Evolutionary conservation across 2,888 invertebrate genomes (phyloP).

Genomic region (Hanleya hanleyi): DNA sequence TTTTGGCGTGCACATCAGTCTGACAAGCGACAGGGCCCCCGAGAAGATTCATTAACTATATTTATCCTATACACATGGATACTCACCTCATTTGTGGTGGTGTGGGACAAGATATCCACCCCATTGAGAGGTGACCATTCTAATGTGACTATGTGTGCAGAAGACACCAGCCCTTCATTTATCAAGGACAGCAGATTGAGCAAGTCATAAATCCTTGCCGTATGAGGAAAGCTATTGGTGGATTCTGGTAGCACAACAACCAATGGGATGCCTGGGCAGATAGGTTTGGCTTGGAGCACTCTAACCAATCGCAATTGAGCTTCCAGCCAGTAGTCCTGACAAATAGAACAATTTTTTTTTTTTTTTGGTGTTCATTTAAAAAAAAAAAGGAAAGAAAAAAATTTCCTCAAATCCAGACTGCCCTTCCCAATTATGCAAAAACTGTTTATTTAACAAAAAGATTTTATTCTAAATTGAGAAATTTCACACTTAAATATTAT

Average conservation of each 20-base stretch:
- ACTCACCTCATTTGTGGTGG: too few relatives aligned
- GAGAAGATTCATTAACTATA: too few relatives aligned
- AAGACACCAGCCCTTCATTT: conserved; percentile 42
- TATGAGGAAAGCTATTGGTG: conserved; percentile 20
- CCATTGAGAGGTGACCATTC: conserved; percentile 9
- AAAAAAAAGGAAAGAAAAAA: background rate
- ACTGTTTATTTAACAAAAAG: too few relatives aligned
- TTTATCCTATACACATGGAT: too few relatives aligned
- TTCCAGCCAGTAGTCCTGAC: conserved; percentile 47
- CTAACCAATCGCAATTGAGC: conserved; percentile 45
- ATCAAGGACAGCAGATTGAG: conserved; percentile 42
- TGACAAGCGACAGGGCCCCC: too few relatives aligned
- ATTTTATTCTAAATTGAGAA: too few relatives aligned
- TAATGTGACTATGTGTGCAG: conserved; percentile 39
- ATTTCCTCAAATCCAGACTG: too few relatives aligned
- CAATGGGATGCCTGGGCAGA: conserved; percentile 53
- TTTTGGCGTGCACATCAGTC: too few relatives aligned
- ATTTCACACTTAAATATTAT: too few relatives aligned
- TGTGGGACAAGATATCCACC: background rate
- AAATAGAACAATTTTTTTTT: conserved; percentile 22
- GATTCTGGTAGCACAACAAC: conserved; percentile 51
- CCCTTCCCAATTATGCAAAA: too few relatives aligned
- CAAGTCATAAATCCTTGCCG: background rate
- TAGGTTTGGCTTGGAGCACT: conserved; percentile 49
- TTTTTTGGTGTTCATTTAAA: too few relatives aligned